phyloP scores from a whole-genome alignment of 1,140 invertebrate species.

The Charaxes varanes region DNA sequence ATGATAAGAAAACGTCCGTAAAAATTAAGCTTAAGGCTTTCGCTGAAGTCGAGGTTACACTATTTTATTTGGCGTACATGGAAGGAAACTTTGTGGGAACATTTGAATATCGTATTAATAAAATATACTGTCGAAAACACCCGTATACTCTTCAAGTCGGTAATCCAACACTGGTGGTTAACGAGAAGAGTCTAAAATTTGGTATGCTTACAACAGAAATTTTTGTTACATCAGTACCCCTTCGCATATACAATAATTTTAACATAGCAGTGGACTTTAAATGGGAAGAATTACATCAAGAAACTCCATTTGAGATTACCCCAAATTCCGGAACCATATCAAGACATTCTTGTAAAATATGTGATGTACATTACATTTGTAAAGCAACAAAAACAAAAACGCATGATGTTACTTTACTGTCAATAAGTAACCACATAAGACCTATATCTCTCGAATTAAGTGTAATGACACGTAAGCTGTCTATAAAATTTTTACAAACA shows the following conservation, averaged over 20 bases:
- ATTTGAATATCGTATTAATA: conserved; percentile 47
- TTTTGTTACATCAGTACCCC: conserved; percentile 49
- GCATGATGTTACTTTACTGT: conserved; percentile 48
- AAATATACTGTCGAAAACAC: conserved; percentile 41
- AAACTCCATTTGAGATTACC: conserved; percentile 53
- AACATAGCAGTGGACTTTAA: conserved; percentile 47
- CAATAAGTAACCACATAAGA: conserved; percentile 25
- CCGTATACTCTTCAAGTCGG: conserved; percentile 41
- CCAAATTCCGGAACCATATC: conserved; percentile 40
- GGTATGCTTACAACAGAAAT: conserved; percentile 59
- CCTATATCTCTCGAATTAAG: conserved; percentile 47
- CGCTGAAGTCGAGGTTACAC: conserved; percentile 25
- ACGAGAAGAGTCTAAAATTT: conserved; percentile 57
- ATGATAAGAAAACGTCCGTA: conserved; percentile 27
- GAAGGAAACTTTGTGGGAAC: conserved; percentile 35
- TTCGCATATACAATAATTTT: conserved; percentile 54
- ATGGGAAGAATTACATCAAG: conserved; percentile 40
- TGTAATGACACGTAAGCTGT: conserved; percentile 48
- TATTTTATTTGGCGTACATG: conserved; percentile 39
- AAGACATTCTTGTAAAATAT: conserved; percentile 43
- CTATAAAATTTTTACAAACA: conserved; percentile 56
- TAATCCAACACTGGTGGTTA: conserved; percentile 42
- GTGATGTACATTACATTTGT: conserved; percentile 44
- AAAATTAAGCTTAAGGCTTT: conserved; percentile 35
- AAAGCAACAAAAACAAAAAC: conserved; percentile 53